A percentile compares a stretch with the other conserved stretches of the same genome.
These are phyloP conservation scores for Adela reaumurella DNA, from an alignment of 2,888 invertebrate genomes.

Conservation along the genomic window DNA sequence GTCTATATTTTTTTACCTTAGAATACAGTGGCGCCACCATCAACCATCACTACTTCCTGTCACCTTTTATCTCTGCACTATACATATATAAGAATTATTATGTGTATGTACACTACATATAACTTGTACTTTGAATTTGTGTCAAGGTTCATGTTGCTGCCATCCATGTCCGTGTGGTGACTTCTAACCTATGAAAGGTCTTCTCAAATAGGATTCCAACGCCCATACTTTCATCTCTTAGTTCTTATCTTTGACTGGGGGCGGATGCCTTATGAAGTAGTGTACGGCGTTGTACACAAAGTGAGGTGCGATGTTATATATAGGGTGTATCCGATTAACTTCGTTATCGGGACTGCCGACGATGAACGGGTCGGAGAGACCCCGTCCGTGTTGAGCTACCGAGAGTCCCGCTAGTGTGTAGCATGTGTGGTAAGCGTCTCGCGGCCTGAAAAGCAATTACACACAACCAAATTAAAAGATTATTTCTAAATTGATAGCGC, in stretches of 20 bases:
- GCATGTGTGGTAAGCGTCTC: constrained; percentile 96
- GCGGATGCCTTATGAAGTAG: constrained; percentile 45
- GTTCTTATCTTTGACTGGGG: constrained; percentile 40
- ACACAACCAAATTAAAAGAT: constrained; percentile 1
- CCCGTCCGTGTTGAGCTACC: constrained; percentile 76
- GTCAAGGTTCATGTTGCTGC: too few relatives aligned
- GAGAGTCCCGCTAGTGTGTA: constrained; percentile 94
- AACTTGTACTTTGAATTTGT: too few relatives aligned
- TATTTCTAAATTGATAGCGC: neutral
- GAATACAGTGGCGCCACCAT: too few relatives aligned
- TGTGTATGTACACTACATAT: too few relatives aligned
- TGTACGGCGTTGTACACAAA: constrained; percentile 47
- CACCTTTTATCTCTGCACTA: too few relatives aligned
- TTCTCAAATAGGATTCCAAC: too few relatives aligned
- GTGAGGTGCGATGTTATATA: constrained; percentile 78
- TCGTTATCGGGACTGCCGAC: constrained; percentile 68
- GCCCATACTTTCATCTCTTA: too few relatives aligned
- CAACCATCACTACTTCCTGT: too few relatives aligned
- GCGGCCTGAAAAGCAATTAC: constrained; percentile 56
- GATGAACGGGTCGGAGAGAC: constrained; percentile 46
- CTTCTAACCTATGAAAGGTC: too few relatives aligned
- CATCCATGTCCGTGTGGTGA: too few relatives aligned
- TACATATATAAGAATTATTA: too few relatives aligned
- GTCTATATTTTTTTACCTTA: too few relatives aligned
- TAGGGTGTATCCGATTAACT: constrained; percentile 72